Evolutionary conservation across 1,140 invertebrate species (phyloP).

Genomic region (Frieseomelitta varia): DNA sequence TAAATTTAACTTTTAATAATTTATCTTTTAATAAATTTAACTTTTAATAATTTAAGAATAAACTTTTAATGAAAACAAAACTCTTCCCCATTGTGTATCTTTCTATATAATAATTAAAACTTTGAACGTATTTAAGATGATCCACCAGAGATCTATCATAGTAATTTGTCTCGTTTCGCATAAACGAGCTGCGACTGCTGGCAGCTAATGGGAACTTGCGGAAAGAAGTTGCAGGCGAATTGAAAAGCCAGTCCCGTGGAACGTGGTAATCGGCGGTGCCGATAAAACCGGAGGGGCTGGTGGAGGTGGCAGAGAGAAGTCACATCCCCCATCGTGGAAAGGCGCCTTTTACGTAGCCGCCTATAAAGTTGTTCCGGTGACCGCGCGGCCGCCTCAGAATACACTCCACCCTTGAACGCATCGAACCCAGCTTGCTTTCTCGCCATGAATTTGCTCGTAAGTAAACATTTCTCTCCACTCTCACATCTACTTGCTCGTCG

Average conservation of each 20-base stretch:
- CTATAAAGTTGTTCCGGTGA: constrained; percentile 80
- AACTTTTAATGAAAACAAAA: too few species aligned
- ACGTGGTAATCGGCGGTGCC: neutral
- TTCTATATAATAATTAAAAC: too few species aligned
- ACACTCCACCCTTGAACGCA: constrained; percentile 78
- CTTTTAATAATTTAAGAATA: too few species aligned
- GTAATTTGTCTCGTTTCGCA: neutral
- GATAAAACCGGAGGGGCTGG: constrained; percentile 7
- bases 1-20: too few species aligned
- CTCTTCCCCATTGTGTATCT: too few species aligned
- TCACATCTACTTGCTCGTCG: neutral
- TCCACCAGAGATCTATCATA: too few species aligned
- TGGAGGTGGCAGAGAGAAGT: constrained; percentile 66
- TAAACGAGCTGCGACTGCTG: neutral
- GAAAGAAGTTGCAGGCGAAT: neutral
- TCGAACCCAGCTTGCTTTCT: constrained; percentile 60
- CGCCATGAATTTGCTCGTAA: constrained; percentile 73
- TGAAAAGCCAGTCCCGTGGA: constrained; percentile 10
- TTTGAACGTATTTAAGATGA: too few species aligned
- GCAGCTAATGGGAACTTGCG: too few species aligned
- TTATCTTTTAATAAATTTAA: too few species aligned
- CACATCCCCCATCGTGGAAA: constrained; percentile 72
- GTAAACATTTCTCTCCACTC: constrained; percentile 38
- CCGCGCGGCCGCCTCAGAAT: constrained; percentile 80
- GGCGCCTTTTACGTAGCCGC: constrained; percentile 64